These are phyloP conservation scores for Caenorhabditis remanei DNA, from an alignment of 1,140 invertebrate genomes.

Conservation along the genomic window DNA sequence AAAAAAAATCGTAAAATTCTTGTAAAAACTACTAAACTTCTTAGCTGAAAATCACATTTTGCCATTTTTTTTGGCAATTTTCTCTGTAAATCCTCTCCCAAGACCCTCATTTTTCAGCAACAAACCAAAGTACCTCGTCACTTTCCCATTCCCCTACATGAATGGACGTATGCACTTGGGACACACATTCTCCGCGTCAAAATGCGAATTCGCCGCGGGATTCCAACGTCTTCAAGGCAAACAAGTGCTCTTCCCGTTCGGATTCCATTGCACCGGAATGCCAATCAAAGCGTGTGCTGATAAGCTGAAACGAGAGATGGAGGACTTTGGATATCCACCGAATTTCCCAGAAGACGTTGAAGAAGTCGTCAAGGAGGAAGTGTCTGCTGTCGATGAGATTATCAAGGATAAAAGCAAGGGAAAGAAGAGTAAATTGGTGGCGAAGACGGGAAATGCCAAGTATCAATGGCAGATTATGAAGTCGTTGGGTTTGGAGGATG, in stretches of 20 bases:
- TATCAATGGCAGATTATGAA: slow-evolving; percentile 99
- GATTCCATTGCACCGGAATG: slow-evolving; percentile 95
- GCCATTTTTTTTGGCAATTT: no score
- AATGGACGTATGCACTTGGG: slow-evolving; percentile 97
- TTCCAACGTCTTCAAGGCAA: slow-evolving; percentile 92
- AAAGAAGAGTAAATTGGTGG: slow-evolving; percentile 97
- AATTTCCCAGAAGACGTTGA: slow-evolving; percentile 84
- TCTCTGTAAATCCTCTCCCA: no score
- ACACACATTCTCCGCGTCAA: slow-evolving; percentile 96
- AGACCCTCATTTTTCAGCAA: slow-evolving; percentile 4
- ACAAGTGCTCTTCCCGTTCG: slow-evolving; percentile 94
- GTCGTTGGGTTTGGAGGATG: slow-evolving; percentile 88
- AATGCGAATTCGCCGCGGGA: slow-evolving; percentile 94
- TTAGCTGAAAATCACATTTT: no score
- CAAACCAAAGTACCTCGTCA: slow-evolving; percentile 87
- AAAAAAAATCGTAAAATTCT: no score
- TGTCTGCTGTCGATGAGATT: slow-evolving; percentile 82
- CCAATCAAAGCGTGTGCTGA: slow-evolving; percentile 90
- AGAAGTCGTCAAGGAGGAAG: slow-evolving; percentile 77
- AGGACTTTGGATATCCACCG: slow-evolving; percentile 92
- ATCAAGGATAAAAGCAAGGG: slow-evolving; percentile 94
- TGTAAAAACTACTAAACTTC: no score
- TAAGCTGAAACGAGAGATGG: slow-evolving; percentile 94
- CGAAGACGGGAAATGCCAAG: slow-evolving; percentile 89
- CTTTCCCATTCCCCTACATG: slow-evolving; percentile 99